These are phyloP conservation scores for Acheta domesticus DNA, from an alignment of 2,888 invertebrate genomes.

Conservation along the genomic window DNA sequence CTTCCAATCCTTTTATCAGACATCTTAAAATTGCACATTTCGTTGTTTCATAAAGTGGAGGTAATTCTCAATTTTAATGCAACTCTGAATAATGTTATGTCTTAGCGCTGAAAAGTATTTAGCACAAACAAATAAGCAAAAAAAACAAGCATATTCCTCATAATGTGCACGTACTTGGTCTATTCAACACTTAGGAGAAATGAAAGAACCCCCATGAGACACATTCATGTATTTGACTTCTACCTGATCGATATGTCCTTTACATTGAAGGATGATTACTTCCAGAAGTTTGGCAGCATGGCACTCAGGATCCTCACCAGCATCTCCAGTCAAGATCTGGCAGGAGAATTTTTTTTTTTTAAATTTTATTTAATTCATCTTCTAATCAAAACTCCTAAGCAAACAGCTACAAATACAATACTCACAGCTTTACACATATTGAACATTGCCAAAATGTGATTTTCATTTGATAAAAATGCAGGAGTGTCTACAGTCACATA, in stretches of 20 bases:
- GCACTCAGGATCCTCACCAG: conserved; percentile 89
- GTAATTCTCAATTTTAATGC: no score
- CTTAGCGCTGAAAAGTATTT: no score
- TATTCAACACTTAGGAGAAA: no score
- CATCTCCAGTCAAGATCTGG: conserved; percentile 63
- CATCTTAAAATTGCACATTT: no score
- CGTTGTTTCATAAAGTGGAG: no score
- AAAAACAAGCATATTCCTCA: no score
- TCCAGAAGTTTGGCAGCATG: conserved; percentile 96
- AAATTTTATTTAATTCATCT: neutral
- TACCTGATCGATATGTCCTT: conserved; percentile 76
- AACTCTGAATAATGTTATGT: no score
- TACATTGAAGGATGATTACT: conserved; percentile 91
- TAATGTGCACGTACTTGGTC: no score
- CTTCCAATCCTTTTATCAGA: no score
- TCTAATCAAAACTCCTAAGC: neutral
- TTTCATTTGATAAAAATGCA: conserved; percentile 87
- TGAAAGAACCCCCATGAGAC: no score
- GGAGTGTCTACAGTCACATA: conserved; percentile 94
- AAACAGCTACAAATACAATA: conserved; percentile 26
- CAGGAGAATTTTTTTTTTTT: neutral
- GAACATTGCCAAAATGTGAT: conserved; percentile 84
- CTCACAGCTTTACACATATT: conserved; percentile 90
- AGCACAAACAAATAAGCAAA: no score
- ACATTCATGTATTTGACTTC: conserved; percentile 20